Base-by-base conservation (phyloP, 2,888 invertebrate species). In the Liposcelis brunnea region DNA sequence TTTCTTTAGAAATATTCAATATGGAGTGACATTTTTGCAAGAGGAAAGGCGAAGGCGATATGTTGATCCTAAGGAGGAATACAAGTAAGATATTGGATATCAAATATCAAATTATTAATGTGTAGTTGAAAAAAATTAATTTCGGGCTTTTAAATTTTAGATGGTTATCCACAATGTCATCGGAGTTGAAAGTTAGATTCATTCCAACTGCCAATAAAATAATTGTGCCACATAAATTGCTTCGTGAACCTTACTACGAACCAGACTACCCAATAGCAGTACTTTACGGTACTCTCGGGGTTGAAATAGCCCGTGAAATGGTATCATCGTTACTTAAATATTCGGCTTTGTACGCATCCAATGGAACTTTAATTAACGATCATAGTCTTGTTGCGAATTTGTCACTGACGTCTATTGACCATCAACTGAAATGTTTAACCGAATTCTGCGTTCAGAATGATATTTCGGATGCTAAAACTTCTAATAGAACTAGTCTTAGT, bases 1-100 rank as follows among this genome's bases (percentile, higher is more conserved):
- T 53, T 66, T 72, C 50, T 71, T 72, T 53, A 60, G 61, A 46
- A 72, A 70, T 54, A 57, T 69, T 3, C 58, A 64, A 36, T 63
- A 64, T 52, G 64, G 67, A 1, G 61, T 68, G 34, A 52, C 52
- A 2, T 72, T 70, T 53, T 54, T 62, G 31, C 60, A 63, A 43
- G 59, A 61, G 47, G 52, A 61, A 21, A 60, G 65, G 48, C 62
- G 67, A 52, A 57, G 55, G 35, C 55, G 61, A 40, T 55, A 68
- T 21, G 55, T 54, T 2, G 55, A 57, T 33, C 59, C 61, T 15
- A 53, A 59, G 11, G 57, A 56, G 15, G 65, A 66, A 43, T 59
- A 62, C 44, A 58, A 54, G 59, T 58, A 47, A 47, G 40, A 42
- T 19, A 33, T 33, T 14, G 15, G 14, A 14, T 46, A 15, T 31